A percentile compares a stretch with the other conserved stretches of the same genome.
phyloP scores from a whole-genome alignment of 2,113 vertebrate genomes.

The Hymenochirus boettgeri region DNA sequence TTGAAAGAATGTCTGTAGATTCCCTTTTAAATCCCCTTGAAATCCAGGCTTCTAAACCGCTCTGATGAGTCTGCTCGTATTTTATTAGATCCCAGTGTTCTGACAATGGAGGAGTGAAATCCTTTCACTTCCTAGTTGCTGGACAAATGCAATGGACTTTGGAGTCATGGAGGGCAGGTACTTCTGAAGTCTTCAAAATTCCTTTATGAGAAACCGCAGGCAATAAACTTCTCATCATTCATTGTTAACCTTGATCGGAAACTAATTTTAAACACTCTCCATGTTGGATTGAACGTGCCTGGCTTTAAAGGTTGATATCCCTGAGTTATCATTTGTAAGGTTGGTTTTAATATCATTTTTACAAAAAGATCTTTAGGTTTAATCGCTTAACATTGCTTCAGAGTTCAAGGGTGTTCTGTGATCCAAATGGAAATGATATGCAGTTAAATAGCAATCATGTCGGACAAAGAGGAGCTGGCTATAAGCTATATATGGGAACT shows the following conservation, averaged over 20 bases:
- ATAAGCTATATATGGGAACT: too few species aligned
- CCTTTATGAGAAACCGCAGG: slow-evolving; percentile 48
- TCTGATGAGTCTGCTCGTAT: slow-evolving; percentile 67
- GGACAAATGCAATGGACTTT: slow-evolving; percentile 64
- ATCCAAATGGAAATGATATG: too few species aligned
- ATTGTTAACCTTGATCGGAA: background rate
- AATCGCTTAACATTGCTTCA: too few species aligned
- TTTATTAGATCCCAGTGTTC: slow-evolving; percentile 66
- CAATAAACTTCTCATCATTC: slow-evolving; percentile 32
- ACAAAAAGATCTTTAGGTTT: too few species aligned
- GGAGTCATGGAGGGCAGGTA: slow-evolving; percentile 53
- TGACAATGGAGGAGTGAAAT: slow-evolving; percentile 69
- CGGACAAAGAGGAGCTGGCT: too few species aligned
- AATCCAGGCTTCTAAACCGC: slow-evolving; percentile 70
- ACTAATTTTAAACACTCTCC: slow-evolving; percentile 1
- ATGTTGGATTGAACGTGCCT: too few species aligned
- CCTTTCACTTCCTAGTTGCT: slow-evolving; percentile 62
- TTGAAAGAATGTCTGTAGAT: slow-evolving; percentile 70
- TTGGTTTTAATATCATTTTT: too few species aligned
- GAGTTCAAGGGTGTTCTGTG: too few species aligned
- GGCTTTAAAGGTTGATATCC: too few species aligned
- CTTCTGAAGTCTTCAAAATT: slow-evolving; percentile 45
- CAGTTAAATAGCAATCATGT: too few species aligned
- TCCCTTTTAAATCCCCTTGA: slow-evolving; percentile 64
- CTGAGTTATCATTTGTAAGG: too few species aligned